Base-by-base conservation (phyloP, 2,797 vertebrate genomes). In the Amazona finschi region DNA sequence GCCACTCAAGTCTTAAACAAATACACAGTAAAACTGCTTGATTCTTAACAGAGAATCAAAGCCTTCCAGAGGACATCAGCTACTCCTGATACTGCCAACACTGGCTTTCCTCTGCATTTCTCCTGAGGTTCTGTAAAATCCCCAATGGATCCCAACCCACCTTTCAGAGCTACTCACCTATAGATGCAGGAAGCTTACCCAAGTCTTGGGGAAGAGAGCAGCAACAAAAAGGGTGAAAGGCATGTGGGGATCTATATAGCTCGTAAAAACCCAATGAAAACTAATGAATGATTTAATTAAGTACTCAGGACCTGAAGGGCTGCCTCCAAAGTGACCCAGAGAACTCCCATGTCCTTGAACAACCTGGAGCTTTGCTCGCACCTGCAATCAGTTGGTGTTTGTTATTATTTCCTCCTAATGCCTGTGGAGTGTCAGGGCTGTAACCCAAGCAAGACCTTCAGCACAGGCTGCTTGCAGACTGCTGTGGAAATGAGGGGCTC, bases 211-310 rank as follows among this genome's bases (percentile, higher is more conserved):
- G 4, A 60, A 13, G 5, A 50, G 6, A 71, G 20, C 67, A 82
- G 4, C 15, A 57, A 2, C 2, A 9, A 49, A 53, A 41, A 76
- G 2, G 1, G 2, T 1, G 0, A 4, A 31, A 0, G 3, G 12
- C 15, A 61, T 10, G 6, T 19, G 20, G 21, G 31, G 21, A n/a
- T 38, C 19, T 44, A 39, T 16, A 65, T 16, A 52, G 24, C 44
- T 80, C 61, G 6, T 43, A 79, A 92, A 88, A 72, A 17, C 28
- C 46, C 52, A 60, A 33, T n/a, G 14, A 33, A 75, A 55, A 4
- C 57, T 43, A 74, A 62, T 61, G 36, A 74, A 62, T 43, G 36
- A 28, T 41, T 66, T 66, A 50, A 53, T 75, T 50, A 88, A 73
- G 20, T 38, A 66, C 33, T 60, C 33, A 49, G 46, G 38, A 57